Evolutionary conservation across 2,113 vertebrate species (phyloP), one percentile per base, ranked within the genome.

Genomic region (Machaerirhynchus nigripectus): DNA sequence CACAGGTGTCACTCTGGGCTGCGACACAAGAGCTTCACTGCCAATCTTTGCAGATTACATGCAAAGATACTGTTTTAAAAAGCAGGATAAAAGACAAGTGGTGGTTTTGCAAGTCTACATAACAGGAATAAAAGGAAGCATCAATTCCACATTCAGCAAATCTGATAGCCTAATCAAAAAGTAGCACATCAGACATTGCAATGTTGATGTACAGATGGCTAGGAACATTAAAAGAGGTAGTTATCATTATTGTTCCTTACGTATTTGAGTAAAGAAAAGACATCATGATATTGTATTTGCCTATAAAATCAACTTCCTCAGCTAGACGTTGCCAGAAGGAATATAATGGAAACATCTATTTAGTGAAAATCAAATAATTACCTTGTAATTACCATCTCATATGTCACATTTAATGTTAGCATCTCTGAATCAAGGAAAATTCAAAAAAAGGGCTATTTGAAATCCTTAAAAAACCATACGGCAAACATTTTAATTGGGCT

Each of bases 401-500:
- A 24, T 90, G 71, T 76, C 81, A 68, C 82, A 74, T 90, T 95
- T 76, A 91, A 85, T 87, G 82, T 79, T 84, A 96, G 44, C 28
- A 91, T 67, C 64, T 94, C 82, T 94, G 87, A 95, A 97, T 93
- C 89, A 94, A 96, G 76, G 64, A 97, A 94, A 96, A 89, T 73
- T 91, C 60, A 91, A 85, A 93, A 86, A 81, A 96, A 93, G 71
- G 27, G 77, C 90, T 92, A 75, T 95, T 77, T 96, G 63, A 87
- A 97, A 97, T 79, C 70, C 50, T 74, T 93, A 87, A 92, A 96
- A 82, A 46, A 52, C 11, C 84, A 93, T 90, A 95, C 94, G 68
- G 59, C 80, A 97, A 97, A 93, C 92, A 93, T 87, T 96, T 97
- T 95, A 93, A 97, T 97, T 96, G 81, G 79, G 78, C 76, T 92